Percentiles rank a stretch among this genome's conserved stretches.
Conservation (phyloP, 2,113 vertebrate species). For the Oncorhynchus mykiss region DNA sequence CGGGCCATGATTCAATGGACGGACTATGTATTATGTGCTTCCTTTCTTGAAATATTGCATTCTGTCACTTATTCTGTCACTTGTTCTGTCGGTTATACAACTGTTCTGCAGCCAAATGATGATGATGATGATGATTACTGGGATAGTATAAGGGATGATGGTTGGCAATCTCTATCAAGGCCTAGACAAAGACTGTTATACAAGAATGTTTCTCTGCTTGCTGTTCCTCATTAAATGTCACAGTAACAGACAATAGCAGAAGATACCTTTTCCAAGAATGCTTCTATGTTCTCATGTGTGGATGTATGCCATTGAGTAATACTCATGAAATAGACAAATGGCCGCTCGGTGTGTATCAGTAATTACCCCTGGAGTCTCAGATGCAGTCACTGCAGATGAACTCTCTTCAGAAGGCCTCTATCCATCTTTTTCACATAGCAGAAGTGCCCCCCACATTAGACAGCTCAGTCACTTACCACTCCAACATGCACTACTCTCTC, state of each 20-base stretch:
- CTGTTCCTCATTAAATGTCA: background rate
- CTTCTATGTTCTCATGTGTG: background rate
- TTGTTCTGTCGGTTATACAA: too few species aligned
- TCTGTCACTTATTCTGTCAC: too few species aligned
- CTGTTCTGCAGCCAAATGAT: too few species aligned
- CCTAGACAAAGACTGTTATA: too few species aligned
- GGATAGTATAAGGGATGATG: too few species aligned
- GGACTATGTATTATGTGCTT: too few species aligned
- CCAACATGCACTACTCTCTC: background rate
- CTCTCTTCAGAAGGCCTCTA: conserved; percentile 2
- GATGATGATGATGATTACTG: too few species aligned
- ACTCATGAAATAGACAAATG: conserved; percentile 5
- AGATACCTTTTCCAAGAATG: background rate
- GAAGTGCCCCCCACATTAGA: background rate
- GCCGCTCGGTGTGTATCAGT: background rate
- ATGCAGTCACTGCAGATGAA: background rate
- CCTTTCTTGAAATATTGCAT: too few species aligned
- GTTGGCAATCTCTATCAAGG: too few species aligned
- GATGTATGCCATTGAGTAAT: background rate
- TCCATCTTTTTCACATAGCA: background rate
- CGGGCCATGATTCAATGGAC: background rate
- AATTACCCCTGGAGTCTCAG: background rate
- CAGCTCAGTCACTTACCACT: background rate
- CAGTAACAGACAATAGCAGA: background rate
- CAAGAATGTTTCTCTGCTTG: too few species aligned